Conservation (phyloP, 2,888 invertebrate species). For the Linnaemya tessellans region DNA sequence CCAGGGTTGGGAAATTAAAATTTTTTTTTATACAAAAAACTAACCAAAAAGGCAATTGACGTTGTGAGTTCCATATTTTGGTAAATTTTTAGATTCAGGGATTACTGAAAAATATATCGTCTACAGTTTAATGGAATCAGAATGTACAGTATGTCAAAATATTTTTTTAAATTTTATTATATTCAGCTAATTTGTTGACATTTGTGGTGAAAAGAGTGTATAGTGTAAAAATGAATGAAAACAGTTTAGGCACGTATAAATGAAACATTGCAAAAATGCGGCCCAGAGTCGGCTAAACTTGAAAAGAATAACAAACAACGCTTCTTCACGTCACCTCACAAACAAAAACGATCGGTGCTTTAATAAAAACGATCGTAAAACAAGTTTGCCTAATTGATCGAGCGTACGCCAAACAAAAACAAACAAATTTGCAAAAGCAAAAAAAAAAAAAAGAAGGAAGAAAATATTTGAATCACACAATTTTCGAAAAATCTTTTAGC, state of each 20-base stretch:
- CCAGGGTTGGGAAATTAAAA: too few species aligned
- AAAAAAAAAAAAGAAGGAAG: constrained; percentile 58
- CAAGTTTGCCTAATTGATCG: constrained; percentile 83
- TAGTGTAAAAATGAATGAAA: constrained; percentile 13
- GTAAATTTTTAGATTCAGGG: too few species aligned
- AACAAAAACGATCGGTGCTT: constrained; percentile 50
- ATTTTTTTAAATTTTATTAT: not conserved
- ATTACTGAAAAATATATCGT: too few species aligned
- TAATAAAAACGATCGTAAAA: constrained; percentile 83
- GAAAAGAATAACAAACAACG: constrained; percentile 71
- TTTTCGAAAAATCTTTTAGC: constrained; percentile 38
- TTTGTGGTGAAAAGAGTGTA: constrained; percentile 2
- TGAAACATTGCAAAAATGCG: constrained; percentile 37
- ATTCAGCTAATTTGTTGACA: too few species aligned
- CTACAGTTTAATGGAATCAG: too few species aligned
- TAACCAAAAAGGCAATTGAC: too few species aligned
- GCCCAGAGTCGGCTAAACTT: constrained; percentile 66
- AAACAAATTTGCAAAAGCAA: constrained; percentile 74
- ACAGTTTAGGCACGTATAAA: constrained; percentile 18
- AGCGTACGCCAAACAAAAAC: constrained; percentile 80
- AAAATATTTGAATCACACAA: constrained; percentile 37
- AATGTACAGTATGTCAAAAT: too few species aligned
- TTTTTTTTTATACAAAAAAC: too few species aligned
- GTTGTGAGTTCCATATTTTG: too few species aligned
- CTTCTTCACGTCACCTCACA: constrained; percentile 71